Conservation (phyloP, 35 echinoderm and acorn worm genomes). For the Amphiura filiformis region DNA sequence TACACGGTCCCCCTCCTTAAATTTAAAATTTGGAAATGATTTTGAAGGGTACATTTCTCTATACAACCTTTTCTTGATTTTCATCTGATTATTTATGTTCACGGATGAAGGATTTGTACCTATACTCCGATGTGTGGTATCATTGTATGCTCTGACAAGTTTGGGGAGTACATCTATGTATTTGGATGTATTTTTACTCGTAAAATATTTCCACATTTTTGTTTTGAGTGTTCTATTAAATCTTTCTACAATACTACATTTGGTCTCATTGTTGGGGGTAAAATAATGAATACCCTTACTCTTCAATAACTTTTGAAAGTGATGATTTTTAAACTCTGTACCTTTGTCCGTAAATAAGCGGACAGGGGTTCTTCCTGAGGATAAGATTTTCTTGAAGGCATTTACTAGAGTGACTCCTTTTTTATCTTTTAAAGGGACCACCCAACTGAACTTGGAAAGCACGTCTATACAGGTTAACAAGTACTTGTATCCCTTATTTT, state of each 20-base stretch:
- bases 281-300: conserved; percentile 52
- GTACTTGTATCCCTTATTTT: conserved; percentile 17
- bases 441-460: conserved; percentile 11
- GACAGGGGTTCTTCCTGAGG: background rate
- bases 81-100: conserved; percentile 36
- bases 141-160: conserved; percentile 44
- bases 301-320: conserved; percentile 48
- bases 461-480: conserved; percentile 35
- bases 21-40: background rate
- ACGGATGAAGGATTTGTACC: conserved; percentile 38
- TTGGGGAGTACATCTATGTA: conserved; percentile 35
- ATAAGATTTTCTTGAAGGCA: conserved; percentile 11
- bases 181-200: conserved; percentile 43
- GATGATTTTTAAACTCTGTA: conserved; percentile 38
- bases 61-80: conserved; percentile 52
- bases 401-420: background rate
- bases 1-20: conserved; percentile 35
- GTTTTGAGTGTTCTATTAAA: conserved; percentile 70
- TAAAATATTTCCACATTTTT: conserved; percentile 73
- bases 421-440: conserved; percentile 14
- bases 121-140: conserved; percentile 52
- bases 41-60: background rate
- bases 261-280: conserved; percentile 75
- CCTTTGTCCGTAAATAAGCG: conserved; percentile 46
- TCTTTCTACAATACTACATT: conserved; percentile 68